Evolutionary conservation across 2,797 vertebrate species (phyloP).

Genomic region (Buceros bicornis): DNA sequence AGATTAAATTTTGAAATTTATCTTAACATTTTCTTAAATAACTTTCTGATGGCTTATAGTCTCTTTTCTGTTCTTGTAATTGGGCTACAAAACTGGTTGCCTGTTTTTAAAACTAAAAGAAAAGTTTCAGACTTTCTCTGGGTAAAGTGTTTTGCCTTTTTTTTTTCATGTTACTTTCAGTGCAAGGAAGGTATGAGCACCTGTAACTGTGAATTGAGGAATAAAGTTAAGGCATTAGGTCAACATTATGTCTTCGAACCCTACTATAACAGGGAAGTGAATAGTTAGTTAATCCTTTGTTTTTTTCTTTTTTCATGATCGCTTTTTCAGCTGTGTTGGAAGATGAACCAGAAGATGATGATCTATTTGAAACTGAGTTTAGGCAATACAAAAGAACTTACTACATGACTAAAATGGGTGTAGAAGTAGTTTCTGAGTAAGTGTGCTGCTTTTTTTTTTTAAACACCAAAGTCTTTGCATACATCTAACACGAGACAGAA

Average conservation of each 20-base stretch:
- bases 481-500: background rate
- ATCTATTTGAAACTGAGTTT: slow-evolving; percentile 96
- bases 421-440: slow-evolving; percentile 97
- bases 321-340: slow-evolving; percentile 79
- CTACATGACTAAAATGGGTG: slow-evolving; percentile 97
- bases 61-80: background rate
- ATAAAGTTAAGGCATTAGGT: background rate
- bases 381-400: slow-evolving; percentile 97
- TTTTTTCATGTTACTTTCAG: background rate
- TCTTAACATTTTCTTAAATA: background rate
- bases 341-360: slow-evolving; percentile 93
- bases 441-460: slow-evolving; percentile 28
- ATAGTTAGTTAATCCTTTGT: background rate
- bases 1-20: background rate
- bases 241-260: background rate
- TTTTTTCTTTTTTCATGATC: background rate
- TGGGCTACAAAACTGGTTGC: background rate
- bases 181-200: background rate
- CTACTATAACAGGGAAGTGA: background rate
- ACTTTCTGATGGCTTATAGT: background rate
- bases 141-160: background rate
- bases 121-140: background rate
- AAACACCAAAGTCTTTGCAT: background rate
- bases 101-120: background rate
- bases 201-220: background rate